Percentiles rank a stretch among this genome's conserved stretches.
phyloP scores from a whole-genome alignment of 2,797 vertebrate genomes.

The Gadopsis marmoratus region DNA sequence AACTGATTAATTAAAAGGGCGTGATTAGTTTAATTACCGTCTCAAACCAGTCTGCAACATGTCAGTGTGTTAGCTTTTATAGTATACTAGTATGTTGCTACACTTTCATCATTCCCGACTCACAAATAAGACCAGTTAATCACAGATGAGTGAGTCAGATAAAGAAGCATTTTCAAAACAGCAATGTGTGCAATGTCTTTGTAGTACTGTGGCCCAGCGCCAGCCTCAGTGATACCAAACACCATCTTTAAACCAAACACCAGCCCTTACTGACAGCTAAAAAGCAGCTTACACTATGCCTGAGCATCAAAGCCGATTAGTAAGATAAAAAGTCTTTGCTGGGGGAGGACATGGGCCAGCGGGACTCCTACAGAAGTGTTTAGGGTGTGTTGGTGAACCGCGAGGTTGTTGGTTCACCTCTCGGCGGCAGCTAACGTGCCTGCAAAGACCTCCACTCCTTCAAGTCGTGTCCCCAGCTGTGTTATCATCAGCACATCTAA shows the following conservation, averaged over 20 bases:
- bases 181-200: slow-evolving; percentile 41
- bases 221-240: slow-evolving; percentile 32
- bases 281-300: slow-evolving; percentile 23
- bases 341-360: slow-evolving; percentile 19
- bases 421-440: slow-evolving; percentile 48
- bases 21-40: slow-evolving; percentile 9
- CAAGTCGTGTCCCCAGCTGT: slow-evolving; percentile 54
- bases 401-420: slow-evolving; percentile 41
- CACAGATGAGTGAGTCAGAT: slow-evolving; percentile 36
- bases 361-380: slow-evolving; percentile 31
- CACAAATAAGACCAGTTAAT: slow-evolving; percentile 43
- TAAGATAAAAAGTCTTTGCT: slow-evolving; percentile 31
- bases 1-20: slow-evolving; percentile 2
- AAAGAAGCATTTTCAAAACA: slow-evolving; percentile 49
- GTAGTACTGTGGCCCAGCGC: slow-evolving; percentile 3
- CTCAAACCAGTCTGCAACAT: slow-evolving; percentile 14
- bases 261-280: slow-evolving; percentile 19
- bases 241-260: slow-evolving; percentile 22
- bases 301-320: slow-evolving; percentile 57
- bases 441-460: slow-evolving; percentile 13
- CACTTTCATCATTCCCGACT: slow-evolving; percentile 25
- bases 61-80: not conserved
- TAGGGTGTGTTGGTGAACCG: slow-evolving; percentile 1
- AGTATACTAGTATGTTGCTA: slow-evolving; percentile 4
- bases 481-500: slow-evolving; percentile 69